Base-by-base conservation (phyloP, 37 sponge, comb jelly and placozoan genomes). In the Theonella swinhoei region DNA sequence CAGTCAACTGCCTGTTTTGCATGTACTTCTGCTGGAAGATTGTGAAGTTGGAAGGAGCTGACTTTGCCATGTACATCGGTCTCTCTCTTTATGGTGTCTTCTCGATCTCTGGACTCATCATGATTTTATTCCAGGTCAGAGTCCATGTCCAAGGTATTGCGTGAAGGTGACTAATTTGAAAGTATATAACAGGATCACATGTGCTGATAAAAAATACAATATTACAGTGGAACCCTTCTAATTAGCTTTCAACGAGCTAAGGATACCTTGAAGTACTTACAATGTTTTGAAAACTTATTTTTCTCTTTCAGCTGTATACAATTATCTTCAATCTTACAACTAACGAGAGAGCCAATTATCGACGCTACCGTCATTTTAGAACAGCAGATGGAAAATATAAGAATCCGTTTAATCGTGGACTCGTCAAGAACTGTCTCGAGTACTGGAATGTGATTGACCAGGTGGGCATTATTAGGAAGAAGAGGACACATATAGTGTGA, bases 401-500 rank as follows among this genome's bases (percentile, higher is more conserved):
- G 7, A 96, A 96, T 41, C 97, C 97, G 0, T 96, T 93, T 73
- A 81, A 83, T 69, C 86, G 88, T 30, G 95, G 97, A 9, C 0
- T 96, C 24, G 33, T 88, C 31, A 64, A 33, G 47, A 96, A 96
- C 81, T 43, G 74, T 25, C 67, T 87, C 19, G 97, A 93, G 83
- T 94, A 85, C 70, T 89, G 92, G 42, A 72, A 96, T 64, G 3
- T 96, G 38, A 61, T 75, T 5, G 41, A 64, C 20, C 75, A 47
- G 14, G 54, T 47, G 54, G 54, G 54, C 14, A 14, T 47, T 47
- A 17, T 47, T 17, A 47, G 54, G 54, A 47, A 14, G 54, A 47
- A 14, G 54, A 14, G 54, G 14, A 47, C 7, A 7, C 54, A 47
- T 14, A 47, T 47, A 47, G 54, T 47, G 54, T 47, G 54, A 47